phyloP scores from a whole-genome alignment of 2,797 vertebrate species.

The Eupleurogrammus muticus region DNA sequence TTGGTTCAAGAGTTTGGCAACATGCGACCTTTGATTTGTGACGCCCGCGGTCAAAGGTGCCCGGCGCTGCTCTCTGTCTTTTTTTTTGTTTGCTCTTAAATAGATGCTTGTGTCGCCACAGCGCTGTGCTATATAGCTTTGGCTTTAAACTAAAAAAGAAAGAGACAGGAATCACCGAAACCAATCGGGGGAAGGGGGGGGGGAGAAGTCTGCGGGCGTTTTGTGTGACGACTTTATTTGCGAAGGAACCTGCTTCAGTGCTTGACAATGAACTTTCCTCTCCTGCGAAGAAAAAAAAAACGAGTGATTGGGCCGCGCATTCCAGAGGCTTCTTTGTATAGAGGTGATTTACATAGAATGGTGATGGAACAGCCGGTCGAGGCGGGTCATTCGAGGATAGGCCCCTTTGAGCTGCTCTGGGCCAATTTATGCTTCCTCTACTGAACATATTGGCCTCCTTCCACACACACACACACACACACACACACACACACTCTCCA shows the following conservation, averaged over 20 bases:
- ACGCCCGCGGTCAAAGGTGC: slow-evolving; percentile 78
- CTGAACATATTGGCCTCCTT: slow-evolving; percentile 58
- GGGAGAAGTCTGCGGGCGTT: background rate
- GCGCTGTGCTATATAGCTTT: slow-evolving; percentile 1
- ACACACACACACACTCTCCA: slow-evolving; percentile 14
- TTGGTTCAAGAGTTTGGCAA: slow-evolving; percentile 78
- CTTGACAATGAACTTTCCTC: background rate
- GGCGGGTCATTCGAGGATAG: slow-evolving; percentile 68
- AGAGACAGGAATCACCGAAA: slow-evolving; percentile 20
- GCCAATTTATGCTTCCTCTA: slow-evolving; percentile 58
- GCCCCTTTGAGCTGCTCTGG: slow-evolving; percentile 49
- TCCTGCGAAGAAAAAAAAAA: slow-evolving; percentile 28
- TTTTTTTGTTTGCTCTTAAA: slow-evolving; percentile 75
- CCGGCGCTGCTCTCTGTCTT: slow-evolving; percentile 58
- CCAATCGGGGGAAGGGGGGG: background rate
- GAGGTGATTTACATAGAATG: slow-evolving; percentile 68
- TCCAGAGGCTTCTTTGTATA: slow-evolving; percentile 47
- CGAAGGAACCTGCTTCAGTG: background rate
- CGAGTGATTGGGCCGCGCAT: slow-evolving; percentile 25
- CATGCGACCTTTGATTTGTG: slow-evolving; percentile 79
- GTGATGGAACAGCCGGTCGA: slow-evolving; percentile 49
- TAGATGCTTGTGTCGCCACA: slow-evolving; percentile 53
- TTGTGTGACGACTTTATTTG: slow-evolving; percentile 1
- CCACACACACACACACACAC: slow-evolving; percentile 32
- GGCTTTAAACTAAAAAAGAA: slow-evolving; percentile 10